These are phyloP conservation scores for Chromis chromis DNA, from an alignment of 2,797 vertebrate species.

Conservation along the genomic window DNA sequence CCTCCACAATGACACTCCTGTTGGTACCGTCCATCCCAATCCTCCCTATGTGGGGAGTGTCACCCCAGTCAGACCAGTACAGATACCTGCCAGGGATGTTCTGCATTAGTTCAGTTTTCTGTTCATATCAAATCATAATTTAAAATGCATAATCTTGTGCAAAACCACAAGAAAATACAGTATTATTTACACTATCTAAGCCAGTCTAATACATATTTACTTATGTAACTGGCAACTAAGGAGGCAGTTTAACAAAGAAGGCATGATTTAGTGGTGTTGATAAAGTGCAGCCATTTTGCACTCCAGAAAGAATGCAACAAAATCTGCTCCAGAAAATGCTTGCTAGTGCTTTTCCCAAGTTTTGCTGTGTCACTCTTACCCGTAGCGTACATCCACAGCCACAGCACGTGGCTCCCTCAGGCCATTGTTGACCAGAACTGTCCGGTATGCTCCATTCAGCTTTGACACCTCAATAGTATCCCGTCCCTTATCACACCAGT, in stretches of 20 bases:
- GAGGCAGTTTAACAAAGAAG: not conserved
- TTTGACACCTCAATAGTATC: constrained; percentile 99
- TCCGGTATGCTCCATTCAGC: constrained; percentile 95
- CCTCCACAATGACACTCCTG: constrained; percentile 92
- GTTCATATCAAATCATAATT: too few relatives aligned
- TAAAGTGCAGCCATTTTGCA: not conserved
- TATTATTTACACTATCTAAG: too few relatives aligned
- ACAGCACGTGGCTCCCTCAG: constrained; percentile 94
- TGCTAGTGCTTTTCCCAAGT: not conserved
- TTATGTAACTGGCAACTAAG: not conserved
- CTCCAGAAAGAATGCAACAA: not conserved
- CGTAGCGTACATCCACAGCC: constrained; percentile 95
- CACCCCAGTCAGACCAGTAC: constrained; percentile 99
- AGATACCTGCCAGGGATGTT: constrained; percentile 86
- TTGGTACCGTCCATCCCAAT: constrained; percentile 97
- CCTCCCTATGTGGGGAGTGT: constrained; percentile 95
- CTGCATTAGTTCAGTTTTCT: not conserved
- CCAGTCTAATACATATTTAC: not conserved
- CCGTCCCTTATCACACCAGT: constrained; percentile 99
- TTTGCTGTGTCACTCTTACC: constrained; percentile 80
- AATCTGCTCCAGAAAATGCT: not conserved
- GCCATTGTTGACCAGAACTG: constrained; percentile 94
- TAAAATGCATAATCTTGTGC: too few relatives aligned
- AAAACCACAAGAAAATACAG: too few relatives aligned
- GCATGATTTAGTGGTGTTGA: not conserved